Base-by-base conservation (phyloP, 1,140 invertebrate species). In the Cotesia typhae region DNA sequence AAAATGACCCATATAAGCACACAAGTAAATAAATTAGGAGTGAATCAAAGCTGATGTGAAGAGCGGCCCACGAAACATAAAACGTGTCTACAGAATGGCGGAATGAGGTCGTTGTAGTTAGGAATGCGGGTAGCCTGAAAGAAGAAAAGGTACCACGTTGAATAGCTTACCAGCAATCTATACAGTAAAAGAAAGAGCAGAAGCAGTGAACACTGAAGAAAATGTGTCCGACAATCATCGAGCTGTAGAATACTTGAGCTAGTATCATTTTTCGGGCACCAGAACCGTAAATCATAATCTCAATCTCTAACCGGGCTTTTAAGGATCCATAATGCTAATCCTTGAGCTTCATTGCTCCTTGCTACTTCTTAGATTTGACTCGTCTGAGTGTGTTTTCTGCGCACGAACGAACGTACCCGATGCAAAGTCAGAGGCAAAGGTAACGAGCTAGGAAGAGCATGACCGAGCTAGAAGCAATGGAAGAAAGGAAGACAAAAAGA, bases 61-160 rank as follows among this genome's bases (percentile, higher is more conserved):
- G 6, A 10, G 41, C 65, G 61, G 75, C 68, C 66, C 69, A 78
- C 41, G 41, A 70, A 61, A 70, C 59, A 64, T 74, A 72, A 70
- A 61, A 70, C 59, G 64, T 74, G 73, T 65, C 74, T 73, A 77
- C 67, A 76, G 41, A 41, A 52, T 81, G 77, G 78, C 76, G 81
- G 81, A 83, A 83, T 83, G 81, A 81, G 80, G 84, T 84, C 82
- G 82, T 80, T 76, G 77, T 78, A 80, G 82, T 76, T 81, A 83
- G 83, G 81, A 83, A 84, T 83, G 81, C 82, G 82, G 81, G 81
- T 83, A 80, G 78, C 6, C 41, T 77, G 73, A 74, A 38, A 74
- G 72, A 72, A 47, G 38, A 63, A 64, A 57, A 73, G 66, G 70
- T 70, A 57, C 63, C 61, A 57, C 53, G 41, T 47, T 47, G 41